Base-by-base conservation (phyloP, 2,113 vertebrate species). In the Tretioscincus oriximinensis region DNA sequence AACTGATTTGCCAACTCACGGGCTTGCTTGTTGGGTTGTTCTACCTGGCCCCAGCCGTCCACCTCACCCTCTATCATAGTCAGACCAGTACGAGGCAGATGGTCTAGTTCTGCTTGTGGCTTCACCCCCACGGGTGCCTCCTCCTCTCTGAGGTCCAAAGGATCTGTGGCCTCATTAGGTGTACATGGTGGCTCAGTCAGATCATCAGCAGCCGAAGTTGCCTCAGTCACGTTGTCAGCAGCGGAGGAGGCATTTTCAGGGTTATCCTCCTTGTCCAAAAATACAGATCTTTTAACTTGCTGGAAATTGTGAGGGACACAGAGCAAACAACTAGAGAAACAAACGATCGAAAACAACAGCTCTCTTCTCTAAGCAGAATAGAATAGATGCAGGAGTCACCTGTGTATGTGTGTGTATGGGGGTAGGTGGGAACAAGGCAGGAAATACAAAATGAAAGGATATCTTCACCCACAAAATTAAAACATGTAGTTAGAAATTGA, bases 161-260 rank as follows among this genome's bases (percentile, higher is more conserved):
- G 70, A 7, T 84, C 82, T 16, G 81, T 83, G 68, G 26, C 51
- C 20, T 68, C 35, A 6, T 72, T 70, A 24, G 76, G 60, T 41
- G 73, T 74, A 67, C 45, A 61, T 22, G 76, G 76, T 9, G 41
- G 77, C 65, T 81, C 80, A 7, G 65, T 81, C 49, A 81, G n/a
- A 60, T 81, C 80, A 69, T 81, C 80, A 20, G 65, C 49, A 11
- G 28, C 80, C 20, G 80, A 76, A 1, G 73, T 81, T 61, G 28
- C 69, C 8, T 84, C 82, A 1, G 81, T 83, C 63, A 22, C 41
- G 14, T 68, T 60, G 16, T 79, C 77, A 10, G 72, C 58, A 22
- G 54, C 76, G 29, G 64, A 73, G 35, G 76, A 68, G 10, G 24
- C 65, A 41, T 75, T 77, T 67, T 76, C 77, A 68, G 47, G 51